Percentiles rank a stretch among this genome's conserved stretches.
These are phyloP conservation scores for Pseudochaenichthys georgianus DNA, from an alignment of 2,797 vertebrate species.

Conservation along the genomic window DNA sequence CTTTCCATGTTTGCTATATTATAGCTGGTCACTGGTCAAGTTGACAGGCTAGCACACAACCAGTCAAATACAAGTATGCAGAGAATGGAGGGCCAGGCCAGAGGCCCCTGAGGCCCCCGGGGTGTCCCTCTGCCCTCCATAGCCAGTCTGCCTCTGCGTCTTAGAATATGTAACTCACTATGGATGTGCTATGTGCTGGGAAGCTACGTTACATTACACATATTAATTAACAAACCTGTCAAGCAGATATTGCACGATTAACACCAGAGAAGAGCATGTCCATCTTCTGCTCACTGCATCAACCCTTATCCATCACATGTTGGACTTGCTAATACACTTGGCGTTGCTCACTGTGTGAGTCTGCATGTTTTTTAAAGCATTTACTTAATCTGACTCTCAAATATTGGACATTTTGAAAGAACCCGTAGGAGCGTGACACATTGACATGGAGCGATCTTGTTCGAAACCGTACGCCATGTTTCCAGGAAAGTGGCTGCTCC, in stretches of 20 bases:
- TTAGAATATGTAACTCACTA: slow-evolving; percentile 16
- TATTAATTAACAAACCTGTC: slow-evolving; percentile 68
- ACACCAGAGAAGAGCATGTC: slow-evolving; percentile 54
- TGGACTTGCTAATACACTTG: slow-evolving; percentile 58
- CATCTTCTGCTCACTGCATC: slow-evolving; percentile 61
- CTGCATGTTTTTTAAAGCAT: background rate
- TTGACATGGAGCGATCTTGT: slow-evolving; percentile 65
- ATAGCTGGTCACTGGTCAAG: no score
- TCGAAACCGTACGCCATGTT: slow-evolving; percentile 44
- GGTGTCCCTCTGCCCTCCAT: no score
- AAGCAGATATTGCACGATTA: slow-evolving; percentile 70
- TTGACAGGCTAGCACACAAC: no score
- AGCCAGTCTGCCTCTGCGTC: background rate
- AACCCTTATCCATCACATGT: slow-evolving; percentile 56
- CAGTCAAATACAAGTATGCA: no score
- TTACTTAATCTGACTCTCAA: slow-evolving; percentile 68
- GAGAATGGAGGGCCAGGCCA: no score
- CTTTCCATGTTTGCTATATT: no score
- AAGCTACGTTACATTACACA: slow-evolving; percentile 55
- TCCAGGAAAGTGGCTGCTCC: no score
- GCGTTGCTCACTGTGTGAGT: slow-evolving; percentile 21
- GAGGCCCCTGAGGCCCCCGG: no score
- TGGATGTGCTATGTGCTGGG: slow-evolving; percentile 37
- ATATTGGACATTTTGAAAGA: slow-evolving; percentile 48
- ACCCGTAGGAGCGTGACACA: slow-evolving; percentile 27